Percentiles rank a stretch among this genome's conserved stretches.
phyloP scores from a whole-genome alignment of 2,113 vertebrate genomes.

The Cyanocitta stelleri region DNA sequence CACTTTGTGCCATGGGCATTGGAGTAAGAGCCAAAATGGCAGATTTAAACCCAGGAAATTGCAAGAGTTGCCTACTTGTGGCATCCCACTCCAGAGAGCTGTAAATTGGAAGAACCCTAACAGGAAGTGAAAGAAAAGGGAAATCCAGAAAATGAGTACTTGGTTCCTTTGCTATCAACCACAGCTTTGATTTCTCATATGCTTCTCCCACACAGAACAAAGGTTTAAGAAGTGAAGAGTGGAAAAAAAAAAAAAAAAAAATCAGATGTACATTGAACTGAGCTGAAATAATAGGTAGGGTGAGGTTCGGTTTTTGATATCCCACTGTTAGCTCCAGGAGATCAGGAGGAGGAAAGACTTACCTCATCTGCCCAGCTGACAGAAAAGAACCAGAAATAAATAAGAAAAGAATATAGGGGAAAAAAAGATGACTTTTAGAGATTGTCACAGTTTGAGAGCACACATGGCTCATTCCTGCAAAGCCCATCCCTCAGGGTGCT shows the following conservation, averaged over 20 bases:
- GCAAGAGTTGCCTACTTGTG: too few relatives aligned
- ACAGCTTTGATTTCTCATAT: neutral
- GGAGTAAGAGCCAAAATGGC: neutral
- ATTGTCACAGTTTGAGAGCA: neutral
- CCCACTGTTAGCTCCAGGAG: neutral
- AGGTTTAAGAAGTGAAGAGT: neutral
- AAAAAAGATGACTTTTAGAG: neutral
- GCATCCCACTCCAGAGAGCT: neutral
- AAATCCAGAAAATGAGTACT: neutral
- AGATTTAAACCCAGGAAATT: neutral
- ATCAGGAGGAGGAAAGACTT: neutral
- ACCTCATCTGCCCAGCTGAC: neutral
- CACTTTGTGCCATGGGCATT: fast-evolving
- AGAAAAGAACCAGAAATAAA: neutral
- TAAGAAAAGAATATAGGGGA: too few relatives aligned
- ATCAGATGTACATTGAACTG: neutral
- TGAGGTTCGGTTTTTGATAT: neutral
- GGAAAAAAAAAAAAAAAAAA: neutral
- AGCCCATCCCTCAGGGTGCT: fast-evolving
- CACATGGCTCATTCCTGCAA: fast-evolving
- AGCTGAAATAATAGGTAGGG: neutral
- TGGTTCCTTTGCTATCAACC: neutral
- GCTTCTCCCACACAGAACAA: neutral
- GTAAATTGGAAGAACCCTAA: neutral
- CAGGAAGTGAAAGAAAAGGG: neutral